Evolutionary conservation across 2,888 invertebrate genomes (phyloP).

Genomic region (Oscheius sp.): DNA sequence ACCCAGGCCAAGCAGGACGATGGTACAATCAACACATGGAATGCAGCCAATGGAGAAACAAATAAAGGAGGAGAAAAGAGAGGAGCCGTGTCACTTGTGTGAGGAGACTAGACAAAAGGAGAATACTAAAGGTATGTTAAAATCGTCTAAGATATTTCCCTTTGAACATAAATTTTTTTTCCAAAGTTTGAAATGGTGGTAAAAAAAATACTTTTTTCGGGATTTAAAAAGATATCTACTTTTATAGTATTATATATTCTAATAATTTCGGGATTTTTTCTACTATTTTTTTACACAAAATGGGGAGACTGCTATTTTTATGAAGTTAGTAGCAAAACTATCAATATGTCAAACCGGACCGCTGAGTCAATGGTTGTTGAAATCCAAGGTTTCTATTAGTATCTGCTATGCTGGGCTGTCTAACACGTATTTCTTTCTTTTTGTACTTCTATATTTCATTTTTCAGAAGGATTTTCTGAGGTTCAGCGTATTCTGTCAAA

Average conservation of each 20-base stretch:
- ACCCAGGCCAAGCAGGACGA: background rate
- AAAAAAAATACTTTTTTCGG: no score
- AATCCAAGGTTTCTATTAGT: background rate
- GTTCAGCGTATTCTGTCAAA: constrained; percentile 15
- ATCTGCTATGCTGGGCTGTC: background rate
- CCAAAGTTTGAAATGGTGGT: no score
- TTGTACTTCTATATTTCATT: background rate
- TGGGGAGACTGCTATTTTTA: no score
- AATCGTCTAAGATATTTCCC: no score
- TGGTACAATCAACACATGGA: background rate
- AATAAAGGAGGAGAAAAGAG: no score
- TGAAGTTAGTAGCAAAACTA: no score
- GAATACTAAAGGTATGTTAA: background rate
- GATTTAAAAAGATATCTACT: no score
- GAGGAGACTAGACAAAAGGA: background rate
- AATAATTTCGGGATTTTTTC: no score
- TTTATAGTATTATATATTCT: no score
- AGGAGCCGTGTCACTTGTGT: constrained; percentile 7
- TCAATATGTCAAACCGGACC: background rate
- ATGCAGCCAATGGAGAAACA: no score
- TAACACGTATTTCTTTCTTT: background rate
- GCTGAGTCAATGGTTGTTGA: background rate
- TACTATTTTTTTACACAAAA: no score
- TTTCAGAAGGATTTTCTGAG: constrained; percentile 25
- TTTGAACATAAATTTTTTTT: no score